Base-by-base conservation (phyloP, 2,888 invertebrate genomes). In the Drosophila phalerata region DNA sequence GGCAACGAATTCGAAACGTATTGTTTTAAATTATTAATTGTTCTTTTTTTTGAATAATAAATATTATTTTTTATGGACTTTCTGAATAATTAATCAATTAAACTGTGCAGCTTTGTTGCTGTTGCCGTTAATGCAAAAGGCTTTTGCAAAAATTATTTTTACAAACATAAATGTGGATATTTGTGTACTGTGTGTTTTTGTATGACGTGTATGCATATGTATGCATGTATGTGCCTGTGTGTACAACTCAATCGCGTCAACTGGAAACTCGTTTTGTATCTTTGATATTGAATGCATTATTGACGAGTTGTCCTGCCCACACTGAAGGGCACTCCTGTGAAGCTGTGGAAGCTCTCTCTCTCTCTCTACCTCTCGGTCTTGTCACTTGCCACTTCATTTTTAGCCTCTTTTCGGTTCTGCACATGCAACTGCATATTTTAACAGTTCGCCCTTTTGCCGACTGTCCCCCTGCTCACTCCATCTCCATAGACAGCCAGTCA, bases 371-470 rank as follows among this genome's bases (percentile, higher is more conserved):
- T 28, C 37, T 37, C 38, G 40, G 56, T 61, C 43, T 53, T 69
- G 76, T 53, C 78, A 77, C 70, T 77, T 79, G 75, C 70, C 77
- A 77, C 79, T 79, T 77, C 77, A 74, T 77, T 77, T 79, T 75
- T 53, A 47, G 81, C 69, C 74, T 74, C 71, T 71, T 71, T 77
- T 74, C 45, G 73, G 66, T 53, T 65, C 30, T 56, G 85, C 75
- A 75, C 83, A 84, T 84, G 83, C 88, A 88, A 88, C 75, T 84
- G 83, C 83, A 84, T 84, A 84, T 84, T 88, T 84, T 75, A 88
- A 57, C 81, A 88, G 72, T 64, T 64, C 45, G 69, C 61, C 72
- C 63, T 49, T 49, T 72, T 34, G 52, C 38, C 22, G 19, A 37
- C 55, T 22, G 22, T 11, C 51, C 17, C 25, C 38, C 37, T 13